Evolutionary conservation across 2,113 vertebrate genomes (phyloP).

Genomic region (Rhineura floridana): DNA sequence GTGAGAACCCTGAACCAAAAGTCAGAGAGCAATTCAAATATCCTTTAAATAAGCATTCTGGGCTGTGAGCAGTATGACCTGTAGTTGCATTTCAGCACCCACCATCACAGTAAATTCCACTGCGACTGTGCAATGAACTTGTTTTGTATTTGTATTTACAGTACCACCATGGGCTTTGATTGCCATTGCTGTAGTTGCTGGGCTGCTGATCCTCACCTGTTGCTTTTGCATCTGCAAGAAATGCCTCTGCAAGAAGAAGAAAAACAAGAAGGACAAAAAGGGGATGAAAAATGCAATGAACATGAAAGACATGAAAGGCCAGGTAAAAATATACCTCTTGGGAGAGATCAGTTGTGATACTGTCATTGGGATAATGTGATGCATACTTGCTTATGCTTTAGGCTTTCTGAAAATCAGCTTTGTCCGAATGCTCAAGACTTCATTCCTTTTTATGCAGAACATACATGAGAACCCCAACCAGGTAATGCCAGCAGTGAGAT

Average conservation of each 20-base stretch:
- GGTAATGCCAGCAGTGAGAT: background rate
- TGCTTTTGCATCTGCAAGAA: constrained; percentile 99
- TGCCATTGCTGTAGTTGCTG: constrained; percentile 90
- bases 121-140: background rate
- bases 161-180: constrained; percentile 96
- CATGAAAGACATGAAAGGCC: constrained; percentile 96
- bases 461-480: background rate
- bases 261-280: constrained; percentile 99
- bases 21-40: no score
- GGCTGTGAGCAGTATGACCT: background rate
- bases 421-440: background rate
- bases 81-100: background rate
- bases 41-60: background rate
- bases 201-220: constrained; percentile 92
- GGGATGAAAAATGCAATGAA: constrained; percentile 90
- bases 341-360: background rate
- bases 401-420: accelerated
- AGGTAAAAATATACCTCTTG: constrained; percentile 66
- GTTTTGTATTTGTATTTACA: constrained; percentile 52
- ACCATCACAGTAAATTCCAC: background rate
- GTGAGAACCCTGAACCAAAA: no score
- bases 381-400: background rate
- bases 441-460: background rate
- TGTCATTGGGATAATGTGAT: background rate
- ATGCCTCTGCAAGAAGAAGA: constrained; percentile 98